Evolutionary conservation across 2,888 invertebrate genomes (phyloP).

Genomic region (Erebia epiphron): DNA sequence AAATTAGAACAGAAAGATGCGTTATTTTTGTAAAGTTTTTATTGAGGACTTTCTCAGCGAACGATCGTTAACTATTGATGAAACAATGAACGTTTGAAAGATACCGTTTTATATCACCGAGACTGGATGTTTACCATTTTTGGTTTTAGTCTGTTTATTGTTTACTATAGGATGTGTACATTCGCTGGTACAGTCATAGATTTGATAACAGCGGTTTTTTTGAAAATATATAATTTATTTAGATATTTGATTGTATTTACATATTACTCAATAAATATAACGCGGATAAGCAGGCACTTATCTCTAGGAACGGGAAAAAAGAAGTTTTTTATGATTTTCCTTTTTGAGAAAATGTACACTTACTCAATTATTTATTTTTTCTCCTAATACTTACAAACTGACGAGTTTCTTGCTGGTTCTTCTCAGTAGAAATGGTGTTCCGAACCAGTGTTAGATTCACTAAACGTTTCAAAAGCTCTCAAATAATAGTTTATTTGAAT

Average conservation of each 20-base stretch:
- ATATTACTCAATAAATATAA: no score
- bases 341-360: no score
- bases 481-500: no score
- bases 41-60: not conserved
- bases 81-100: not conserved
- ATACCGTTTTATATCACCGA: constrained; percentile 15
- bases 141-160: not conserved
- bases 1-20: not conserved
- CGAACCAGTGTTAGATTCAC: no score
- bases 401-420: no score
- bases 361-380: no score
- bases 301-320: no score
- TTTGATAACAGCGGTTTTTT: not conserved
- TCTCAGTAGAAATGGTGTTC: no score
- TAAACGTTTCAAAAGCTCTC: no score
- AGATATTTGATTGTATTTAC: not conserved
- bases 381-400: no score
- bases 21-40: not conserved
- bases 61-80: not conserved
- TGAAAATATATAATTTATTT: not conserved
- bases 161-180: constrained; percentile 10
- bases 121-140: constrained; percentile 32
- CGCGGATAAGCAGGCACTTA: no score
- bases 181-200: not conserved
- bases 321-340: no score